Percentiles rank a stretch among this genome's conserved stretches.
These are phyloP conservation scores for Cheilosia vulpina DNA, from an alignment of 2,888 invertebrate genomes.

Conservation along the genomic window DNA sequence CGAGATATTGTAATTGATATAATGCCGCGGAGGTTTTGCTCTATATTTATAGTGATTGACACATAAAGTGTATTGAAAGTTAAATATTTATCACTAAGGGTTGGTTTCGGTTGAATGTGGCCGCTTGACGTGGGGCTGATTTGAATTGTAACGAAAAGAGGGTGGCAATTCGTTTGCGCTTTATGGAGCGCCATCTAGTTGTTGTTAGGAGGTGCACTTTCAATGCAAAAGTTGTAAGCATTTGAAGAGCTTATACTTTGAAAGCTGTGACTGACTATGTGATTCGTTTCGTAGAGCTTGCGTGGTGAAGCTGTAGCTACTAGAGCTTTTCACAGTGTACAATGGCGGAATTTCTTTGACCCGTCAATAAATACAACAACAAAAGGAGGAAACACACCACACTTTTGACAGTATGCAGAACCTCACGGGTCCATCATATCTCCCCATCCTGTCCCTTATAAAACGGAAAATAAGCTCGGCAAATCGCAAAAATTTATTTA, in stretches of 20 bases:
- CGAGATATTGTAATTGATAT: conserved; percentile 52
- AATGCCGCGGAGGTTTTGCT: conserved; percentile 17
- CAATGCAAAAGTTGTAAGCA: conserved; percentile 12
- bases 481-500: too few relatives aligned
- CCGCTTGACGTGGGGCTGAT: background rate
- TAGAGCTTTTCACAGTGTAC: too few relatives aligned
- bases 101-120: background rate
- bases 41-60: conserved; percentile 41
- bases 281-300: background rate
- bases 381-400: too few relatives aligned
- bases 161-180: background rate
- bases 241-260: background rate
- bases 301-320: too few relatives aligned
- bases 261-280: background rate
- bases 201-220: background rate
- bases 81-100: background rate
- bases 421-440: too few relatives aligned
- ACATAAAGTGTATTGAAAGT: conserved; percentile 28
- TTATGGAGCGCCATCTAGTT: conserved; percentile 37
- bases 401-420: too few relatives aligned
- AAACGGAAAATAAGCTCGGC: too few relatives aligned
- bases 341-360: too few relatives aligned
- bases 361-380: too few relatives aligned
- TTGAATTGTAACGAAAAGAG: conserved; percentile 18
- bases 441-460: too few relatives aligned